Base-by-base conservation (phyloP, 1,140 invertebrate genomes). In the Stegodyphus dumicola region DNA sequence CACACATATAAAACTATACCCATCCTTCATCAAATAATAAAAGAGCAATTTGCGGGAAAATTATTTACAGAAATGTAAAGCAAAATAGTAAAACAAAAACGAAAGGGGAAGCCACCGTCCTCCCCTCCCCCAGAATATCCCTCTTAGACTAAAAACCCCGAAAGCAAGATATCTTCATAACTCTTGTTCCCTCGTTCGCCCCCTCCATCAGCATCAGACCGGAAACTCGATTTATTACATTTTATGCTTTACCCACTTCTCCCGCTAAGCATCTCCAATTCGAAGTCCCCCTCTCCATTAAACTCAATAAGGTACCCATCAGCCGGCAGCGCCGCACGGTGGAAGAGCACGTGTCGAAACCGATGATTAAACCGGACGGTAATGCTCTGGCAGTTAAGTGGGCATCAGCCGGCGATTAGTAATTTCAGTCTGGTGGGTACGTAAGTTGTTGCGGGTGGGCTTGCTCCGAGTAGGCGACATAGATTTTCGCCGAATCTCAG, bases 341-440 rank as follows among this genome's bases (percentile, higher is more conserved):
- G 75, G 60, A 13, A 17, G 60, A 64, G 56, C 75, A 77, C 75
- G 75, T 66, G 75, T 77, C 75, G 52, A 51, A 65, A 51, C 15
- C 75, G 49, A 77, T 77, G 75, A 77, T 66, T 77, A 18, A 17
- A 66, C 9, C 56, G n/a, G 48, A 5, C 13, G 10, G 60, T 13
- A 77, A 66, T 65, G 49, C 75, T 51, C 65, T 60, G 33, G 52
- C 75, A 66, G 56, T 77, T 77, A 77, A 77, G 75, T 77, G 75
- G 75, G 9, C 75, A 66, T 77, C 75, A 66, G 64, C 6, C 11
- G 60, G 51, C 33, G 75, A 77, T 77, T 77, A 77, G 64, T 65
- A 66, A 66, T 18, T 77, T 51, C 75, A 51, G 49, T 77, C 49
- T 15, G 64, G 66, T n/a, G 66, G 66, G 18, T 10, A n/a, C 33